Evolutionary conservation across 2,797 vertebrate species (phyloP), one percentile per base, ranked within the genome.

Genomic region (Mormyrus hasselquistii): DNA sequence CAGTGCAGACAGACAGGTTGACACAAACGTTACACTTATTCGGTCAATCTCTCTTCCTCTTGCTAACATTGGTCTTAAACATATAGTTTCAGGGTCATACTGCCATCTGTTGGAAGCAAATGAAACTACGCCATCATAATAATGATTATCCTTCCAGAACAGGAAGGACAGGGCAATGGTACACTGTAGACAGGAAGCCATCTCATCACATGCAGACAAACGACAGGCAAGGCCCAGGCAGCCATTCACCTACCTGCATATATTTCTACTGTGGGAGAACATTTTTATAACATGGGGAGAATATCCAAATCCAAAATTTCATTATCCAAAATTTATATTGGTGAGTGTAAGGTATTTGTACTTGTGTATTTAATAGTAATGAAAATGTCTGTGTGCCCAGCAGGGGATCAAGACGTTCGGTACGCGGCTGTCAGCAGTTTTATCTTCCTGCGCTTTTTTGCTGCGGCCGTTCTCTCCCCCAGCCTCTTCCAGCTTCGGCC

Each of bases 361-460:
- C 22, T 7, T 22, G n/a, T 22, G 2, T 9, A 25, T 62, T 59
- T 22, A 0, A 0, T 25, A 25, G 34, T 82, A 55, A n/a, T 88
- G 29, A 79, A 38, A 6, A 14, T 4, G 22, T 41, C 7, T 88
- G 1, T 88, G 44, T 88, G 49, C 38, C 8, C 52, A 57, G 62
- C 52, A 99, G 98, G 96, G n/a, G 99, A 99, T 93, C 96, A 96
- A 90, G 99, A 99, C 34, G 98, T 99, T 84, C 95, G 97, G 92
- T 99, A 98, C 93, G 99, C 98, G 2, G 98, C 98, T 2, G 99
- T 99, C 91, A 99, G 99, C 95, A 98, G 98, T 92, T 99, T 99
- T 92, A 98, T 99, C 94, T 99, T 99, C 94, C 95, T 99, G 93
- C 96, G 99, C 83, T 99, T 99, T 95, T 99, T 99, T 25, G 99